A percentile compares a stretch with the other conserved stretches of the same genome.
phyloP scores from a whole-genome alignment of 2,888 invertebrate genomes.

The Lithosia quadra region DNA sequence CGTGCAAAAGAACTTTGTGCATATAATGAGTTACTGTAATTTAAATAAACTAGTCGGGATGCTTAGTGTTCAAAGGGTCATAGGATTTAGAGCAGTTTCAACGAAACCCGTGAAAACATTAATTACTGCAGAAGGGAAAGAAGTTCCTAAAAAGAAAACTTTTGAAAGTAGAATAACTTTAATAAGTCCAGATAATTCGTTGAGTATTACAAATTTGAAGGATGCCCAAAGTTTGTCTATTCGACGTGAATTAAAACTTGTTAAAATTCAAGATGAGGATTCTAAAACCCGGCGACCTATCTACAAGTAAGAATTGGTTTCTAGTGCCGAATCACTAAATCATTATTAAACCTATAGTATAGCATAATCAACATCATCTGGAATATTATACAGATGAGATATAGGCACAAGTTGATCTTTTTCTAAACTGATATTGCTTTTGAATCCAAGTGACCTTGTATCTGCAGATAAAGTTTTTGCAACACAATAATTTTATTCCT shows the following conservation, averaged over 20 bases:
- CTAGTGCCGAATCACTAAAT: background rate
- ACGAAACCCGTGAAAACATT: constrained; percentile 60
- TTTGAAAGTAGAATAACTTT: constrained; percentile 88
- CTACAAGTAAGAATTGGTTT: constrained; percentile 84
- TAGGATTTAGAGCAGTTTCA: constrained; percentile 63
- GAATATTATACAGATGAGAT: background rate
- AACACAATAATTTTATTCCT: background rate
- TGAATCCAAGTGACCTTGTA: background rate
- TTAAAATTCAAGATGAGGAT: constrained; percentile 90
- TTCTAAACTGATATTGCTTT: too few relatives aligned
- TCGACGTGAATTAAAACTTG: constrained; percentile 89
- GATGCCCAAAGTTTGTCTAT: constrained; percentile 90
- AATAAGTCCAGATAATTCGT: constrained; percentile 85
- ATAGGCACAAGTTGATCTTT: background rate
- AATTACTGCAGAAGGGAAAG: constrained; percentile 76
- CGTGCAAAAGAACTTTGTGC: background rate
- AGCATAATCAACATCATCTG: background rate
- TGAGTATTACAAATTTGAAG: constrained; percentile 88
- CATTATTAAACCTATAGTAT: background rate
- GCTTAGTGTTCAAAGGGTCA: constrained; percentile 56
- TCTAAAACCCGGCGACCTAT: constrained; percentile 89
- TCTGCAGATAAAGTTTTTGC: background rate
- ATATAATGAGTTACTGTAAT: constrained; percentile 41
- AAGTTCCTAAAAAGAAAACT: constrained; percentile 76
- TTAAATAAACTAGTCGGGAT: constrained; percentile 69